phyloP scores from a whole-genome alignment of 2,797 vertebrate species.

The Typhlichthys subterraneus region DNA sequence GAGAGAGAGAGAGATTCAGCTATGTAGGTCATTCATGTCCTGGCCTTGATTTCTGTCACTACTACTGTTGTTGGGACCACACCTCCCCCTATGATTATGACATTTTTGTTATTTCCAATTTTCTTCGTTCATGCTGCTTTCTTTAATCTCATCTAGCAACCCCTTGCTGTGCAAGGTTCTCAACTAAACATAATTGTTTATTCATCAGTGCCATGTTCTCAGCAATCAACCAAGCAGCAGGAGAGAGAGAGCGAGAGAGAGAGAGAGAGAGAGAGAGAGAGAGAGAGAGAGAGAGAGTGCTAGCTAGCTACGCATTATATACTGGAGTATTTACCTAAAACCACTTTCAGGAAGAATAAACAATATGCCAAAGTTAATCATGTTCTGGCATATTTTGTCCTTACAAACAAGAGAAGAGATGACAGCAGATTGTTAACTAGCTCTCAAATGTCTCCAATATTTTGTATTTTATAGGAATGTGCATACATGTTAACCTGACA shows the following conservation, averaged over 20 bases:
- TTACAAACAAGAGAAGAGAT: no score
- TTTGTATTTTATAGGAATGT: no score
- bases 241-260: slow-evolving; percentile 1
- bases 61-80: slow-evolving; percentile 3
- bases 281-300: not conserved
- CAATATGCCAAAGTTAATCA: no score
- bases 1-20: slow-evolving; percentile 29
- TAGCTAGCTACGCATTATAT: not conserved
- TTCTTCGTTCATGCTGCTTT: slow-evolving; percentile 10
- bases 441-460: no score
- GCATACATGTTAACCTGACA: no score
- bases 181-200: slow-evolving; percentile 44
- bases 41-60: slow-evolving; percentile 25
- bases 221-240: slow-evolving; percentile 24
- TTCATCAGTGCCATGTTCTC: slow-evolving; percentile 49
- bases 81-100: not conserved
- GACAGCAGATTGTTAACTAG: no score
- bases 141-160: slow-evolving; percentile 17
- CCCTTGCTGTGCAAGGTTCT: slow-evolving; percentile 8
- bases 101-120: slow-evolving; percentile 10
- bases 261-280: no score
- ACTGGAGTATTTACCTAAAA: slow-evolving; percentile 18
- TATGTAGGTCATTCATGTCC: slow-evolving; percentile 51
- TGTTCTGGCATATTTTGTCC: no score
- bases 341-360: slow-evolving; percentile 15